A percentile compares a stretch with the other conserved stretches of the same genome.
Evolutionary conservation across 2,888 invertebrate species (phyloP).

Genomic region (Crepidodera aurea): DNA sequence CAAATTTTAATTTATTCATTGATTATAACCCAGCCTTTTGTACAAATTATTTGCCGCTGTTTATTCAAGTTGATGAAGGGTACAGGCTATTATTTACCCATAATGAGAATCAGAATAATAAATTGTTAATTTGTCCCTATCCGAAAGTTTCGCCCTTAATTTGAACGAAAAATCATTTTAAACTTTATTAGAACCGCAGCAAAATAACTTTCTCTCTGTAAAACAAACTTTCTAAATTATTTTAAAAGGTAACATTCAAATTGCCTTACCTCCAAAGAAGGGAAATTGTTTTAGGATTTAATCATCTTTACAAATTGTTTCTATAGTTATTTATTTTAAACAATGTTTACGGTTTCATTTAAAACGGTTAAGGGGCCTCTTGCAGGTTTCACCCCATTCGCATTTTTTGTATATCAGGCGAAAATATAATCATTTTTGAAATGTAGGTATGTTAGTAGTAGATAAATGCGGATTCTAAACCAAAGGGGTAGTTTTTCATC

Average conservation of each 20-base stretch:
- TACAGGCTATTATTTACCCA: neutral
- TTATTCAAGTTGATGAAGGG: neutral
- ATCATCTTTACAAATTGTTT: neutral
- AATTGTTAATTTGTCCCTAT: slow-evolving; percentile 1
- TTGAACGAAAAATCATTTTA: slow-evolving; percentile 11
- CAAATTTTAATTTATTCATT: too few species aligned
- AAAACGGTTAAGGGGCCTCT: too few species aligned
- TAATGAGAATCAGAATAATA: neutral
- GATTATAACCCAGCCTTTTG: too few species aligned
- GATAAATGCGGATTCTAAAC: too few species aligned
- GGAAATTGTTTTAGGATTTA: neutral
- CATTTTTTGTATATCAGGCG: too few species aligned
- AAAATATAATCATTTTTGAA: too few species aligned
- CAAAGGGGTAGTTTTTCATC: too few species aligned
- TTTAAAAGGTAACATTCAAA: neutral
- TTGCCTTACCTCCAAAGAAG: neutral
- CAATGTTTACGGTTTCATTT: too few species aligned
- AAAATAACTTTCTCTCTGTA: neutral
- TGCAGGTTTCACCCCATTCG: too few species aligned
- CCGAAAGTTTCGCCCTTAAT: neutral
- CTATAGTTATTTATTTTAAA: too few species aligned
- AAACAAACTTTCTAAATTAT: neutral
- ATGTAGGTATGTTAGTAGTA: too few species aligned
- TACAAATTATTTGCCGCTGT: neutral
- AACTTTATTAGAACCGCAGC: neutral